Conservation (phyloP, 2,888 invertebrate species). For the Malachius bipustulatus region DNA sequence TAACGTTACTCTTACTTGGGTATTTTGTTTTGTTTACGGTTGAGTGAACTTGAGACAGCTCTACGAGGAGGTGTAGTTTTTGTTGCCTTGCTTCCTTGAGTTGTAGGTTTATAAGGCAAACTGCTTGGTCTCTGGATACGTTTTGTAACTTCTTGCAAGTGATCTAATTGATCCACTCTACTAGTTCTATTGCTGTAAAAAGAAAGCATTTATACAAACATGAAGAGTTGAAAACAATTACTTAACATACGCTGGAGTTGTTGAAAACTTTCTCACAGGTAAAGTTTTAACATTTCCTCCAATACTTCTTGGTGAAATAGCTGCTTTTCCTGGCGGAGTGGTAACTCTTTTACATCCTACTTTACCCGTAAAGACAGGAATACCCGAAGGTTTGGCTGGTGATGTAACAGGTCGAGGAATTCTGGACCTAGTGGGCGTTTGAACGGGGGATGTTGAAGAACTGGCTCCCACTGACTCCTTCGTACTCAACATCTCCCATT, state of each 20-base stretch:
- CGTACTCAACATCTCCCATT: conserved; percentile 67
- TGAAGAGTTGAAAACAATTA: conserved; percentile 17
- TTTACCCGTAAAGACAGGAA: conserved; percentile 37
- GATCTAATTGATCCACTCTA: conserved; percentile 47
- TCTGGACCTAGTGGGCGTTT: conserved; percentile 45
- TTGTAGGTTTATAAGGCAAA: conserved; percentile 51
- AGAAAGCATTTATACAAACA: no score
- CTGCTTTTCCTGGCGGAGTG: conserved; percentile 29
- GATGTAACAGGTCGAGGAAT: conserved; percentile 66
- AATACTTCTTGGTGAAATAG: conserved; percentile 14
- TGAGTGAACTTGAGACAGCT: conserved; percentile 56
- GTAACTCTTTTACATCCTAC: conserved; percentile 35
- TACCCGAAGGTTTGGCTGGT: conserved; percentile 52
- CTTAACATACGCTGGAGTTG: conserved; percentile 22
- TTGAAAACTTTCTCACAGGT: conserved; percentile 21
- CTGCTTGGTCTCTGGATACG: conserved; percentile 52
- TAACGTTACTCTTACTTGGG: conserved; percentile 40
- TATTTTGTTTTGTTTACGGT: conserved; percentile 37
- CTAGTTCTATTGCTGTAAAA: conserved; percentile 50
- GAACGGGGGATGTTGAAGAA: conserved; percentile 35
- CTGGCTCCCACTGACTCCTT: conserved; percentile 38
- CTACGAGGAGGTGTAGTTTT: conserved; percentile 43
- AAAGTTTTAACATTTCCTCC: conserved; percentile 19
- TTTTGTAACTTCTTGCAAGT: conserved; percentile 29
- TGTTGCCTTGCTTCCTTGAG: conserved; percentile 25